A percentile compares a stretch with the other conserved stretches of the same genome.
Conservation (phyloP, 2,113 vertebrate genomes). For the Zonotrichia leucophrys region DNA sequence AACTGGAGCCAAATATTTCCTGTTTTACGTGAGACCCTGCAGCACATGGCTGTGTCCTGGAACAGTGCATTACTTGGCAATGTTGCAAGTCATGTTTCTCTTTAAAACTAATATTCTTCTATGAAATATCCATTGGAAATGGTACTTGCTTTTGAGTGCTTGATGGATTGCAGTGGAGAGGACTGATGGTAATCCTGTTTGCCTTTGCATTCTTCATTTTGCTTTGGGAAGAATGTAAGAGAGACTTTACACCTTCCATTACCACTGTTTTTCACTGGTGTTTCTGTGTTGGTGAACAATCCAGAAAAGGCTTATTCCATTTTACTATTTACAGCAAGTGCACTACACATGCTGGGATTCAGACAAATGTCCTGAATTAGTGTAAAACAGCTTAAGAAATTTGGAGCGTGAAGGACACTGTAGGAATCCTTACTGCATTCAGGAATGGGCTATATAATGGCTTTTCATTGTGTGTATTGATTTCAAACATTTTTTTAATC, state of each 20-base stretch:
- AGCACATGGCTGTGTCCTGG: not conserved
- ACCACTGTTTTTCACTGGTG: not conserved
- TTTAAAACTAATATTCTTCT: conserved; percentile 10
- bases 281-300: not conserved
- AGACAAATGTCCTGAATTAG: not conserved
- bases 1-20: conserved; percentile 49
- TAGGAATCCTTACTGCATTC: not conserved
- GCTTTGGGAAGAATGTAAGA: not conserved
- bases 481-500: not conserved
- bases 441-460: not conserved
- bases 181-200: not conserved
- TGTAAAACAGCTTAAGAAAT: conserved; percentile 1
- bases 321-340: conserved; percentile 6
- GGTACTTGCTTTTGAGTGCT: not conserved
- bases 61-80: conserved; percentile 2
- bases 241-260: not conserved
- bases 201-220: not conserved
- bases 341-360: not conserved
- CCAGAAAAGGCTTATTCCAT: not conserved
- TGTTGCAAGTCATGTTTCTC: conserved; percentile 22
- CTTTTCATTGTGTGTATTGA: not conserved
- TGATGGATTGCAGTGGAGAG: not conserved
- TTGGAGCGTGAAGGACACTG: not conserved
- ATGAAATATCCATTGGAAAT: conserved; percentile 8
- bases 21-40: conserved; percentile 1